phyloP scores from a whole-genome alignment of 2,797 vertebrate species.

The Melanotaenia trifasciata region DNA sequence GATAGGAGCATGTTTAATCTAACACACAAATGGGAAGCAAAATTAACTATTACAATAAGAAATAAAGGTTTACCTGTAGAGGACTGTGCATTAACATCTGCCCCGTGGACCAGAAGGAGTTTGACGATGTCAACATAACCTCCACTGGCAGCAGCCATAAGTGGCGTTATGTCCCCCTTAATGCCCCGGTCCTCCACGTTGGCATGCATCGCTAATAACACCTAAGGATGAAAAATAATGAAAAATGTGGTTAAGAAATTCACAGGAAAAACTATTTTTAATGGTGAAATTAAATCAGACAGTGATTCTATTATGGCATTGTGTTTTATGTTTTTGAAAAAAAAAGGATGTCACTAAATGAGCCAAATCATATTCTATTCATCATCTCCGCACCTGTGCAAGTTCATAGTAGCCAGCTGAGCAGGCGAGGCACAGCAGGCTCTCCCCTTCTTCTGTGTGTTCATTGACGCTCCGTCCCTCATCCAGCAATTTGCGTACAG shows the following conservation, averaged over 20 bases:
- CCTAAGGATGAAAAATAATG: slow-evolving; percentile 75
- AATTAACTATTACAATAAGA: background rate
- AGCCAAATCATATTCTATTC: background rate
- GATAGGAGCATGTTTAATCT: background rate
- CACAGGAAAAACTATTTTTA: background rate
- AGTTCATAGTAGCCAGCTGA: slow-evolving; percentile 99
- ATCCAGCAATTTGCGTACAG: slow-evolving; percentile 96
- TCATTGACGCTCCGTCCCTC: slow-evolving; percentile 99
- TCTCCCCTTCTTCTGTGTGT: slow-evolving; percentile 98
- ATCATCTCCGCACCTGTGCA: slow-evolving; percentile 89
- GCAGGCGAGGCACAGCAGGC: slow-evolving; percentile 96
- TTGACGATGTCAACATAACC: slow-evolving; percentile 98
- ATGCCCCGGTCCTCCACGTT: slow-evolving; percentile 98
- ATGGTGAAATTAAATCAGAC: background rate
- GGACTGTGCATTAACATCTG: slow-evolving; percentile 97
- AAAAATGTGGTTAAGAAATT: background rate
- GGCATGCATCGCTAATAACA: slow-evolving; percentile 97
- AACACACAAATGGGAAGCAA: background rate
- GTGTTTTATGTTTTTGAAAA: background rate
- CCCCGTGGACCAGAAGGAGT: slow-evolving; percentile 95
- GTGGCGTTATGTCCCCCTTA: slow-evolving; percentile 97
- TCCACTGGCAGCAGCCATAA: slow-evolving; percentile 98
- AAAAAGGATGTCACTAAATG: background rate
- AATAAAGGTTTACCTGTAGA: slow-evolving; percentile 88
- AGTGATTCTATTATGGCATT: no score